Base-by-base conservation (phyloP, 2,797 vertebrate genomes). In the Crocodylus rhombifer region DNA sequence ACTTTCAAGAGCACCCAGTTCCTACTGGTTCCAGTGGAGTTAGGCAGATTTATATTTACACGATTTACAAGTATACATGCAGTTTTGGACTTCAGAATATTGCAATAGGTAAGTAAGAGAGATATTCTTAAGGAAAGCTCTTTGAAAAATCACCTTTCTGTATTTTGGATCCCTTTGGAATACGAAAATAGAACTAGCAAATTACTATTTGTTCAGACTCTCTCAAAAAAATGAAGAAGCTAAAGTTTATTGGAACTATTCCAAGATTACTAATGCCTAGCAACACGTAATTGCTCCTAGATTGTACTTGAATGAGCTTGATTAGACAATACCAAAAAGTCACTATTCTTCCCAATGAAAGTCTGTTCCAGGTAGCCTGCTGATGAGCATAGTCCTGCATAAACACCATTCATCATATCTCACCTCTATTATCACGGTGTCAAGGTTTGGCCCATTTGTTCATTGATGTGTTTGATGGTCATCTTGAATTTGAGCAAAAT, bases 21-120 rank as follows among this genome's bases (percentile, higher is more conserved):
- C 89, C 74, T 58, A 65, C 69, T 77, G 91, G 83, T 90, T 93
- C 84, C 82, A 82, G 79, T 2, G 82, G 79, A 51, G 42, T 51
- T 65, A 62, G 79, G 26, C 16, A 62, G 88, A 74, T 93, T 84
- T 64, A 82, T 88, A 51, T 92, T 28, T 26, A 62, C 64, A 23
- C 74, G n/a, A 4, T 90, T 91, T 95, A 74, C 76, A 82, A 62
- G 21, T 21, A 65, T 86, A 94, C 86, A 91, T 87, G 89, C 86
- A 67, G 91, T 92, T 88, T 69, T 83, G 77, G 3, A 83, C 28
- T 10, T 17, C 23, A 76, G 73, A 90, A 60, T 90, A 82, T 20
- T 87, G 81, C n/a, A 61, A 42, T 51, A 73, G 42, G 5, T 61
- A 73, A 30, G 10, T 80, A 79, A 56, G 0, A 1, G 30, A 94